Base-by-base conservation (phyloP, 2,888 invertebrate genomes). In the Sthenelais limicola region DNA sequence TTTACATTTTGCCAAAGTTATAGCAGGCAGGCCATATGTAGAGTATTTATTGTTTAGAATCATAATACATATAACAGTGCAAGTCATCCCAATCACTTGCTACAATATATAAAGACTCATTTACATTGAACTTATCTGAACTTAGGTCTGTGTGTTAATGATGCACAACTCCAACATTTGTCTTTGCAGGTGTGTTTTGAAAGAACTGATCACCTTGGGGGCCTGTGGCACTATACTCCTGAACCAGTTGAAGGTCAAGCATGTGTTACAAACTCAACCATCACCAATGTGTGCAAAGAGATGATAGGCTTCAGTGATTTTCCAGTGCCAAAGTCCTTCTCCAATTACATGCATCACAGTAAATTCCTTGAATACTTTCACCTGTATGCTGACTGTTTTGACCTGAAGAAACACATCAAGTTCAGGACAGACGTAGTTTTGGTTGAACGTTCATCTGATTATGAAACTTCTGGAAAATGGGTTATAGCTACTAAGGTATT, bases 341-440 rank as follows among this genome's bases (percentile, higher is more conserved):
- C 87, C 0, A 82, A 85, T 71, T 86, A 81, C 74, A 86, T 87
- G 86, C 86, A 86, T 77, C 85, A 88, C 76, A 79, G 80, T 43
- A 79, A n/a, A 67, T 83, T 88, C 48, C 74, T 82, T 71, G 77
- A 77, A 62, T 84, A 75, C 32, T 67, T 75, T 32, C 33, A 73
- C 21, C 33, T 75, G 49, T 73, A 75, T 38, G 48, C 47, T 3
- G 79, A 86, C 1, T 56, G 82, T 3, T 87, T 86, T 73, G 77
- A 79, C 3, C 75, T 88, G 18, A 73, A 68, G n/a, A 77, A 83
- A 26, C 76, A 84, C 75, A 84, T 88, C 15, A 68, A 75, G 4
- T 85, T 84, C 73, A 77, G 82, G 56, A 83, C 80, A 15, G 82
- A 85, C 75, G 83, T 84, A 26, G 38, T 43, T 3, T 66, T 30